Evolutionary conservation across 92 coral and sea anemone species (phyloP), one percentile per base, ranked within the genome.

Genomic region (Porites rus): DNA sequence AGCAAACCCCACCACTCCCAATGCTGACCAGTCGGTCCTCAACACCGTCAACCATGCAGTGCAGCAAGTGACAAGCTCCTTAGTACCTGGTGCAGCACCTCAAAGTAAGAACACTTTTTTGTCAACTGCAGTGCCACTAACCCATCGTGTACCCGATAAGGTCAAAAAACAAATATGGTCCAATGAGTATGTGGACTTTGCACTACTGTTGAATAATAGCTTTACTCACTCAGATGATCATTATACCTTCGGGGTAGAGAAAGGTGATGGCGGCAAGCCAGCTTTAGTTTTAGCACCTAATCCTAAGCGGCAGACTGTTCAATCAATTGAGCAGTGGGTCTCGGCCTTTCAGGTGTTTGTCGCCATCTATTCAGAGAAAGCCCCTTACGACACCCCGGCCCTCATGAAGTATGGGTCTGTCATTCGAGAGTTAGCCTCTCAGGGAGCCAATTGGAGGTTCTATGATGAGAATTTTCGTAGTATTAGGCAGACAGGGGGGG

Each of bases 331-430:
- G 16, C 81, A 62, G 21, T 84, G 74, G 80, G 12, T 20, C 11
- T 65, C 87, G 5, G 81, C 70, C 1, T 84, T 84, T n/a, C 87
- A 84, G 13, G 50, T 50, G 2, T 84, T 25, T 51, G 81, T 84
- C 6, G 73, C 81, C 62, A 43, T 74, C 14, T 84, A 84, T 73
- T 12, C 59, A 12, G 80, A 64, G 21, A 31, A n/a, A 19, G 6
- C 10, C 72, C 81, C 66, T 1, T 8, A 43, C 2, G 87, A 76
- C n/a, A 76, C 80, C 51, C 60, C 58, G 21, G 69, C 89, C 20
- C 51, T 86, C 5, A 77, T 77, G 88, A 84, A 84, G 52, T 84
- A 75, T 61, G 80, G 82, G 10, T 65, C 82, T 7, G n/a, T 72
- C 0, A 18, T 86, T 3, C 21, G 60, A 61, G 71, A 85, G 10